Evolutionary conservation across 2,113 vertebrate genomes (phyloP).

Genomic region (Phyllostomus hastatus): DNA sequence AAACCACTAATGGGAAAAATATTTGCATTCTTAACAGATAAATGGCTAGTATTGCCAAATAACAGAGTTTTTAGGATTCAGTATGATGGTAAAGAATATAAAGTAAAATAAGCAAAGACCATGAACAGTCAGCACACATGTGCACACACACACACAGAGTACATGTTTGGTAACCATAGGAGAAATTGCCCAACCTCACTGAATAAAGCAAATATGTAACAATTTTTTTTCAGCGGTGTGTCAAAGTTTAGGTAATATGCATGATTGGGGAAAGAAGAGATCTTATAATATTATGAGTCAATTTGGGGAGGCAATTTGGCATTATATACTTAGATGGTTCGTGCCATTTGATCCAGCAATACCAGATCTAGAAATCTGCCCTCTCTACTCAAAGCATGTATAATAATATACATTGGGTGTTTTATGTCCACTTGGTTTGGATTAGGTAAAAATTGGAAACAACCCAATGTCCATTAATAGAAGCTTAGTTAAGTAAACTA

Average conservation of each 20-base stretch:
- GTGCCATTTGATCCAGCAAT: background rate
- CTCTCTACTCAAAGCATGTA: background rate
- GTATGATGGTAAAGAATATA: background rate
- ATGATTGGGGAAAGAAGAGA: background rate
- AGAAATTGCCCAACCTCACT: background rate
- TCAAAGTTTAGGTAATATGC: background rate
- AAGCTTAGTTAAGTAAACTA: background rate
- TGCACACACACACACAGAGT: background rate
- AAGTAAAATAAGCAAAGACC: background rate
- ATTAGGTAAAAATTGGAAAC: background rate
- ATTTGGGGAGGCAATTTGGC: background rate
- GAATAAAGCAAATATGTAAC: background rate
- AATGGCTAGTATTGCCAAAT: background rate
- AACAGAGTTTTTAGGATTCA: background rate
- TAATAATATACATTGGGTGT: background rate
- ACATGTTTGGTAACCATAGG: background rate
- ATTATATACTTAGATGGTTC: background rate
- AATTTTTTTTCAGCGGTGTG: background rate
- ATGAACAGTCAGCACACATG: background rate
- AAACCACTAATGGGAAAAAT: background rate
- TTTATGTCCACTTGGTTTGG: constrained; percentile 10
- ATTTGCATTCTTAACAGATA: background rate
- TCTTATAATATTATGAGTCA: background rate
- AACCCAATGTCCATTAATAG: background rate
- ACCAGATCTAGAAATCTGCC: background rate